A percentile compares a stretch with the other conserved stretches of the same genome.
phyloP scores from a whole-genome alignment of 2,888 invertebrate species.

The Pardosa pseudoannulata region DNA sequence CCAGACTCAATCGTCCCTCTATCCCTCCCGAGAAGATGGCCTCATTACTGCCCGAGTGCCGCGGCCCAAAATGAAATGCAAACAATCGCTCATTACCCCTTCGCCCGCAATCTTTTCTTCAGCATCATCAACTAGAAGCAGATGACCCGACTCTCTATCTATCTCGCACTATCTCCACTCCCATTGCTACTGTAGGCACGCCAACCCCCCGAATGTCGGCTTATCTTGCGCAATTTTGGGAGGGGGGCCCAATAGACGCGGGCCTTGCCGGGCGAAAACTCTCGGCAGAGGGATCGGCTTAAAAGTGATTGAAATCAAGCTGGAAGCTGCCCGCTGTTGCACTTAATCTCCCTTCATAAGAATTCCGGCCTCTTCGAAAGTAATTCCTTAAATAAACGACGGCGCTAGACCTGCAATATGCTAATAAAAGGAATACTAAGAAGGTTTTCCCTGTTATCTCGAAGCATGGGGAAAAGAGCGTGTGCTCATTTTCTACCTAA shows the following conservation, averaged over 20 bases:
- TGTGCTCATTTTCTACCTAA: constrained; percentile 63
- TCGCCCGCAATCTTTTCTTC: background rate
- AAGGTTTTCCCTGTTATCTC: constrained; percentile 59
- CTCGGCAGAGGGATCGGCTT: constrained; percentile 28
- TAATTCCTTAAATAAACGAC: constrained; percentile 71
- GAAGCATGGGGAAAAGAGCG: constrained; percentile 12
- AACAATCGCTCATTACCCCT: background rate
- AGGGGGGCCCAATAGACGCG: background rate
- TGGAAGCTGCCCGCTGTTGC: constrained; percentile 22
- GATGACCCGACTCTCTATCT: constrained; percentile 1
- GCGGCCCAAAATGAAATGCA: constrained; percentile 9
- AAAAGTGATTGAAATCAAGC: constrained; percentile 68
- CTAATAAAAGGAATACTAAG: constrained; percentile 58
- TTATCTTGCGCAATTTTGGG: constrained; percentile 23
- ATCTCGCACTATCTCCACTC: constrained; percentile 4
- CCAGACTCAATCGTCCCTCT: too few species aligned
- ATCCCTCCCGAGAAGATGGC: too few species aligned
- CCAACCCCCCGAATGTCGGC: background rate
- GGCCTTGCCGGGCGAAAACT: background rate
- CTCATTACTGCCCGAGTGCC: background rate
- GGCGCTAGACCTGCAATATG: constrained; percentile 33
- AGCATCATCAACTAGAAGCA: background rate
- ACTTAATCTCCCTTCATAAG: constrained; percentile 58
- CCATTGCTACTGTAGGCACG: background rate
- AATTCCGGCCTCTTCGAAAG: constrained; percentile 31